Conservation (phyloP, 2,797 vertebrate genomes). For the Cetoscarus ocellatus region DNA sequence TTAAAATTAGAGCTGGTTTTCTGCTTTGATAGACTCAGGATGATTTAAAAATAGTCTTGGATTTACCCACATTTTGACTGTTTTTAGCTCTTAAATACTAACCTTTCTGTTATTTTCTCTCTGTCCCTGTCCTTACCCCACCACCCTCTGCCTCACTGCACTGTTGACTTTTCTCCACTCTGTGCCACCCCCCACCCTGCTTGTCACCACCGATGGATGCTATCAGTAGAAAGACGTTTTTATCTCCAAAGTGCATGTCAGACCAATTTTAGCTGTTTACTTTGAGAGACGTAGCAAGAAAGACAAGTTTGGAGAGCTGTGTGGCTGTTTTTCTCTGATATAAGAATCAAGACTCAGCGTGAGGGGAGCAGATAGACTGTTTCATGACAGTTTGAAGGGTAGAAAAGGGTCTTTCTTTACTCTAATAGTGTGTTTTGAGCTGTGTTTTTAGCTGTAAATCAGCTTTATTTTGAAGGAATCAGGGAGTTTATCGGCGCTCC, state of each 20-base stretch:
- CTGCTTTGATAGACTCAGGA: no score
- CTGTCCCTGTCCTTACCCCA: not conserved
- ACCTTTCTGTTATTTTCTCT: conserved; percentile 16
- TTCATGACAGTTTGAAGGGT: not conserved
- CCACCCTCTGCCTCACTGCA: not conserved
- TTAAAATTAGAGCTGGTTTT: no score
- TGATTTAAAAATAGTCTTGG: no score
- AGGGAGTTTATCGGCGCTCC: not conserved
- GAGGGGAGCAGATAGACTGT: not conserved
- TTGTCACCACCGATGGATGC: not conserved
- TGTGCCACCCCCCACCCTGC: not conserved
- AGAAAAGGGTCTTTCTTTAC: not conserved
- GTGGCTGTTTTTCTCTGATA: not conserved
- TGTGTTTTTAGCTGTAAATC: not conserved
- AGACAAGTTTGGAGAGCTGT: not conserved
- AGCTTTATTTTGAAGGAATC: not conserved
- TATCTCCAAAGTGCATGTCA: conserved; percentile 1
- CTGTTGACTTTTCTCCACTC: not conserved
- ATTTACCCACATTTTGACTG: no score
- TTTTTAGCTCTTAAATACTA: not conserved
- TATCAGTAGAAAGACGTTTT: conserved; percentile 16
- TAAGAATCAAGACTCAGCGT: not conserved
- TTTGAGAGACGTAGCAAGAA: conserved; percentile 1
- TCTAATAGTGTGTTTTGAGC: not conserved
- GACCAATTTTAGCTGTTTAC: conserved; percentile 2